Evolutionary conservation across 2,113 vertebrate species (phyloP), one percentile per base, ranked within the genome.

Genomic region (Diadophis punctatus): DNA sequence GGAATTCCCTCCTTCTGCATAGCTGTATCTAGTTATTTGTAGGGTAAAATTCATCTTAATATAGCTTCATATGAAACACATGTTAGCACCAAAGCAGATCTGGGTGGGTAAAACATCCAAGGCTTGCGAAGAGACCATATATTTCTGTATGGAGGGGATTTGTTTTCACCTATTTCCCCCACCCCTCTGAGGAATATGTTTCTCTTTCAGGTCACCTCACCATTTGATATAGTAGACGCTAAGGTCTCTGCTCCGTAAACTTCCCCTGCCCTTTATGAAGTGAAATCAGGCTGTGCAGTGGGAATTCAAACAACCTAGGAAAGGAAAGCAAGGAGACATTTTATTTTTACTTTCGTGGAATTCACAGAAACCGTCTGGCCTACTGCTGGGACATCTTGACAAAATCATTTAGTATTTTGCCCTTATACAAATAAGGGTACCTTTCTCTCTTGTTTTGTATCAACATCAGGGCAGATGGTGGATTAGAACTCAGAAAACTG

Each of bases 1-100:
- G 97, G 98, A 97, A 98, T 98, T 97, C 97, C 95, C 96, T 97
- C 97, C 97, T 97, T 97, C 97, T 95, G 96, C 97, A 97, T 97
- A 96, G 96, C 97, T 98, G 97, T 96, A 98, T 98, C 95, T 96
- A 97, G 98, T 98, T 98, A 98, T 98, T 98, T 98, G 98, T 98
- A 97, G 96, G 97, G 97, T 95, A 95, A 98, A 98, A 98, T 98
- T 98, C 96, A 97, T 97, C 98, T 98, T 97, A 98, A 97, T 98
- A 97, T 97, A 96, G 96, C 93, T 97, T 98, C 98, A 98, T 98
- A 97, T 94, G 97, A 98, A 98, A 97, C 98, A 98, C 97, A 95
- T 98, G 98, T 98, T 97, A 95, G 96, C 95, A 95, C 95, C 97
- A 96, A 96, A 96, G 93, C 94, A 95, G 95, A 96, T 91, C 94